A percentile compares a stretch with the other conserved stretches of the same genome.
Evolutionary conservation across 1,140 invertebrate genomes (phyloP).

Genomic region (Orchesella cincta): DNA sequence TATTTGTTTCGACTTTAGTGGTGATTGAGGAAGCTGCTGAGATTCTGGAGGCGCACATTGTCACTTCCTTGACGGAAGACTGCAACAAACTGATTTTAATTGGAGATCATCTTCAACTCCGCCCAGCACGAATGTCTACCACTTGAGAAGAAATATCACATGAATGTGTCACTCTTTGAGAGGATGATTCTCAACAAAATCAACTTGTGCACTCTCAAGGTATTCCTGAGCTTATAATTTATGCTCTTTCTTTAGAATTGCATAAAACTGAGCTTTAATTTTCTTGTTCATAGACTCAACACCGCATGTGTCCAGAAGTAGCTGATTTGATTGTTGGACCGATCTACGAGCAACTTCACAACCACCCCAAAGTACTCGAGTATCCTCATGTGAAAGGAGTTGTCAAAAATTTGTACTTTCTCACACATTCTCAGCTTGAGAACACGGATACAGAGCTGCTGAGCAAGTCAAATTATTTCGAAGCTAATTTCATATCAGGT

Average conservation of each 20-base stretch:
- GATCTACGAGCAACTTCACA: neutral
- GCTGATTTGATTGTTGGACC: neutral
- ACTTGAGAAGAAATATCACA: conserved; percentile 53
- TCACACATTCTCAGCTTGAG: conserved; percentile 48
- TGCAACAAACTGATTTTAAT: conserved; percentile 8
- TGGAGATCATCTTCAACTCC: conserved; percentile 59
- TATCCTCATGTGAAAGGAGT: conserved; percentile 44
- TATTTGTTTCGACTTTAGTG: neutral
- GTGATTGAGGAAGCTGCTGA: conserved; percentile 13
- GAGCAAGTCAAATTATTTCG: conserved; percentile 63
- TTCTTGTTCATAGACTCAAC: too few species aligned
- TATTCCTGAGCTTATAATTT: too few species aligned
- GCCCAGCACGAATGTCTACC: conserved; percentile 54
- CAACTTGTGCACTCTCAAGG: neutral
- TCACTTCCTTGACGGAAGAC: neutral
- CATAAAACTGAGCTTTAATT: too few species aligned
- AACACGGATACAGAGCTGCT: conserved; percentile 56
- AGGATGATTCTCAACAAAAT: conserved; percentile 51
- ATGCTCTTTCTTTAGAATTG: too few species aligned
- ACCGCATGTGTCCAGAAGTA: neutral
- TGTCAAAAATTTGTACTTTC: conserved; percentile 50
- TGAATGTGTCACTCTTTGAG: conserved; percentile 54
- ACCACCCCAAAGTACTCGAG: neutral
- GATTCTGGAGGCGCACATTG: neutral
- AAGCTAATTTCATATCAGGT: conserved; percentile 61